Conservation (phyloP, 2,113 vertebrate species). For the Sturnus vulgaris region DNA sequence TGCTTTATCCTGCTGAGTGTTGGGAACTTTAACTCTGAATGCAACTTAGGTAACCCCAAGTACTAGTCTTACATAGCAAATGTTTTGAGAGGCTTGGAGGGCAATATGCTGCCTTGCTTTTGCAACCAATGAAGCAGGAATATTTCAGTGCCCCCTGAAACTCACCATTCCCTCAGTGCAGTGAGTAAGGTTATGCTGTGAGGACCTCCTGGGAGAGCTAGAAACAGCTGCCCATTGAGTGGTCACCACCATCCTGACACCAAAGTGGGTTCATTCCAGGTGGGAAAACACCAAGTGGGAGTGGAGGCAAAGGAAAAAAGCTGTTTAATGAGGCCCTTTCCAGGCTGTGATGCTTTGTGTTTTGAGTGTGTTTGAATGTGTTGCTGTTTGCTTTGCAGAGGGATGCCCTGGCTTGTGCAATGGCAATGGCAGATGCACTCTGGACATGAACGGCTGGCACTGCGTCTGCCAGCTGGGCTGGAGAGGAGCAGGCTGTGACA, state of each 20-base stretch:
- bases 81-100: background rate
- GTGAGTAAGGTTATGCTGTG: background rate
- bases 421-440: constrained; percentile 94
- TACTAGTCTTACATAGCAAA: background rate
- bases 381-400: constrained; percentile 81
- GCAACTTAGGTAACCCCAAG: background rate
- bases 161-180: background rate
- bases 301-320: background rate
- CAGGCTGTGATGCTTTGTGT: background rate
- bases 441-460: constrained; percentile 96
- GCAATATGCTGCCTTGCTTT: background rate
- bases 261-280: background rate
- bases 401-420: constrained; percentile 97
- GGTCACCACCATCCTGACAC: background rate
- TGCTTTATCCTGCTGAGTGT: background rate
- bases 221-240: background rate
- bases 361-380: background rate
- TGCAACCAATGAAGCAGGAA: background rate
- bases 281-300: background rate
- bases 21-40: background rate
- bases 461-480: constrained; percentile 98
- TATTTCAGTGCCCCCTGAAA: background rate
- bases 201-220: background rate
- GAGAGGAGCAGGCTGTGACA: constrained; percentile 94
- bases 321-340: background rate